Evolutionary conservation across 2,113 vertebrate species (phyloP).

Genomic region (Promerops cafer): DNA sequence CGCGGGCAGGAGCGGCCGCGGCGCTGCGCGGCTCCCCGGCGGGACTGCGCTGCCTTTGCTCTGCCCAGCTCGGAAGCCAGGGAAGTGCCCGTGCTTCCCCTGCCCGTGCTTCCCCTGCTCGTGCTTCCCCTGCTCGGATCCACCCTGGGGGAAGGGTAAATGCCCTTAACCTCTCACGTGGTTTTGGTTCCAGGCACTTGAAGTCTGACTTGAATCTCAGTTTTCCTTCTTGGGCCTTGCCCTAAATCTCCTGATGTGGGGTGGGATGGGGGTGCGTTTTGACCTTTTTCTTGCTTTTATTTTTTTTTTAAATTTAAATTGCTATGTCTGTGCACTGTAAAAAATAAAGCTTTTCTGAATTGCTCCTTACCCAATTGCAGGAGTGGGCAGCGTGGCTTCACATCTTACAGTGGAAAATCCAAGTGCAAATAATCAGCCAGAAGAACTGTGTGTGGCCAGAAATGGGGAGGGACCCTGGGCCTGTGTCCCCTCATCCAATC

Average conservation of each 20-base stretch:
- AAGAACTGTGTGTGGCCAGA: not conserved
- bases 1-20: too few species aligned
- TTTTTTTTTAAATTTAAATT: not conserved
- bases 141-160: not conserved
- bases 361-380: fast-evolving
- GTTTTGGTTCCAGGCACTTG: not conserved
- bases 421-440: not conserved
- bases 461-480: fast-evolving
- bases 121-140: fast-evolving
- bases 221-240: not conserved
- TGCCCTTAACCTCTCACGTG: fast-evolving
- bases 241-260: not conserved
- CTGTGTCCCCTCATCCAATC: too few species aligned
- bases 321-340: not conserved
- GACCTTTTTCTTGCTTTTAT: too few species aligned
- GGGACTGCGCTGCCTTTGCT: not conserved
- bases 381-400: not conserved
- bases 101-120: too few species aligned
- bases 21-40: too few species aligned
- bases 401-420: not conserved
- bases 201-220: not conserved
- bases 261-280: not conserved
- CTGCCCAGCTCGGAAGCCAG: fast-evolving
- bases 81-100: not conserved
- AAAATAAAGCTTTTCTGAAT: not conserved